A percentile compares a stretch with the other conserved stretches of the same genome.
Conservation (phyloP, 2,113 vertebrate genomes). For the Scalopus aquaticus region DNA sequence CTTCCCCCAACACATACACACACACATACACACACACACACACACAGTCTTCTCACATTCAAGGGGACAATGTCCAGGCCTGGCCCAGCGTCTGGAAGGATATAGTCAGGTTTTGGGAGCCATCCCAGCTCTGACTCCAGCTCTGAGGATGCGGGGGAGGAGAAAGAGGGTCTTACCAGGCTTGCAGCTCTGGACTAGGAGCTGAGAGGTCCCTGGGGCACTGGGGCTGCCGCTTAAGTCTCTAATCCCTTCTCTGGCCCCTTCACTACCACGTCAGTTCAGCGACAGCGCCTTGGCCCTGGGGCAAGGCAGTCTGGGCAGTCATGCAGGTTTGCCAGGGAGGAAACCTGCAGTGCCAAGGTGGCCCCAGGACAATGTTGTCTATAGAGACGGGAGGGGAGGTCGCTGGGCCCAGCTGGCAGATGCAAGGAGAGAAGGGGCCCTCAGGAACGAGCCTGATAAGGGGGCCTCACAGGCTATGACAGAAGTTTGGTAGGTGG, state of each 20-base stretch:
- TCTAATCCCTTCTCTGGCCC: not conserved
- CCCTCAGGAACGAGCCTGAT: not conserved
- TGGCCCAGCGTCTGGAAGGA: constrained; percentile 55
- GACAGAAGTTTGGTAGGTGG: no score
- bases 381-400: not conserved
- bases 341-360: constrained; percentile 69
- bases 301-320: not conserved
- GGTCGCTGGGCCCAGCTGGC: not conserved
- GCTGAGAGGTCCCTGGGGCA: not conserved
- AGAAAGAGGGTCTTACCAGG: constrained; percentile 24
- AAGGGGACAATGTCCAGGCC: not conserved
- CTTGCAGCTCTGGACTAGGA: not conserved
- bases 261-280: not conserved
- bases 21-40: not conserved
- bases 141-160: not conserved
- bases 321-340: constrained; percentile 58
- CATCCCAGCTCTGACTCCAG: constrained; percentile 16
- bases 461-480: not conserved
- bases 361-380: constrained; percentile 29
- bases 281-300: not conserved
- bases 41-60: not conserved
- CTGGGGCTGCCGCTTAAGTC: not conserved
- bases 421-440: not conserved
- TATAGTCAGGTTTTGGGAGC: constrained; percentile 13
- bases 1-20: fast-evolving